phyloP scores from a whole-genome alignment of 2,888 invertebrate genomes.

The Plebejus anna region DNA sequence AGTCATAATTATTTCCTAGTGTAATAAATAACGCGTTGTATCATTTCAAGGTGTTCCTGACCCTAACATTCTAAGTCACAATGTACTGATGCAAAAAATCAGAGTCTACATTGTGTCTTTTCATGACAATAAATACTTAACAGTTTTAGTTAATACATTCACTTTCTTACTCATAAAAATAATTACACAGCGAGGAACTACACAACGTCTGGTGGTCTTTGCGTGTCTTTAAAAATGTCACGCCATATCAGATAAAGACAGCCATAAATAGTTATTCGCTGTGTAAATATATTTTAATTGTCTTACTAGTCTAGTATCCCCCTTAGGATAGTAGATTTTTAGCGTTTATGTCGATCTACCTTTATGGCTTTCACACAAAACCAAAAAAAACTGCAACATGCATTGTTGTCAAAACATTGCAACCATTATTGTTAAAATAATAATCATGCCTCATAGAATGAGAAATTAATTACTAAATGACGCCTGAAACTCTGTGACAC shows the following conservation, averaged over 20 bases:
- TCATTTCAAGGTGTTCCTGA: background rate
- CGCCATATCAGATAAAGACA: background rate
- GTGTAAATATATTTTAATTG: background rate
- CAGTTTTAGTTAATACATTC: too few species aligned
- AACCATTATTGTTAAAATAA: too few species aligned
- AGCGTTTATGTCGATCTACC: background rate
- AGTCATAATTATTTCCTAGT: background rate
- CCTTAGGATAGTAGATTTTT: background rate
- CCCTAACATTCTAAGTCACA: slow-evolving; percentile 7
- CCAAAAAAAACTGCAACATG: background rate
- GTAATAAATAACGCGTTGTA: background rate
- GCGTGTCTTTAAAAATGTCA: background rate
- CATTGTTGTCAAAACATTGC: too few species aligned
- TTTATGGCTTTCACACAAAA: background rate
- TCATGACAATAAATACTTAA: background rate
- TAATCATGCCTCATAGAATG: too few species aligned
- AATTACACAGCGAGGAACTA: background rate
- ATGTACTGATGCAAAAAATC: slow-evolving; percentile 19
- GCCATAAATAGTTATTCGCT: background rate
- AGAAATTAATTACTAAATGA: too few species aligned
- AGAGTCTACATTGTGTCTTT: slow-evolving; percentile 4
- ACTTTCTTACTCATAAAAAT: background rate
- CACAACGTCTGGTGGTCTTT: background rate
- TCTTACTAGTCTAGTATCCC: background rate
- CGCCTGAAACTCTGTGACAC: too few species aligned